Evolutionary conservation across 2,888 invertebrate genomes (phyloP), one percentile per base, ranked within the genome.

Genomic region (Yponomeuta sedellus): DNA sequence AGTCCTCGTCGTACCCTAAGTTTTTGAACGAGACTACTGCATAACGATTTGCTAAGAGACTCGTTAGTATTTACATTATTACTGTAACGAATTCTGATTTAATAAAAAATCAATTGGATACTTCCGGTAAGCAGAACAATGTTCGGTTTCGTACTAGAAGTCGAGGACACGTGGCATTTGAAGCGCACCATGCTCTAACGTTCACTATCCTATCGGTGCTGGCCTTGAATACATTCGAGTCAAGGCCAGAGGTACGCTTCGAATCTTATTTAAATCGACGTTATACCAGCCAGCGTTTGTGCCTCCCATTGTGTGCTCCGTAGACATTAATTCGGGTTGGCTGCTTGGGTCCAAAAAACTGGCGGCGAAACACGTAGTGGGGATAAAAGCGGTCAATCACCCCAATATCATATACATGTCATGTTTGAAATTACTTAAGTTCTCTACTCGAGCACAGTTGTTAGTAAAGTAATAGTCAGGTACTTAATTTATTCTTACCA

Each of bases 241-340:
- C 88, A 89, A 89, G 89, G 88, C 82, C 83, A 77, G 69, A 67
- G 72, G 73, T 78, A 74, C 73, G 73, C 75, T 70, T 69, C 71
- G 75, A 72, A 73, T 77, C 75, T 77, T 77, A 76, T 75, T 69
- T 72, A 76, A 78, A 77, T 76, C 70, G 73, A 76, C 77, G 66
- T 62, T 65, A 66, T 57, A 44, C 40, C 52, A 62, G 74, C 73
- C 75, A 74, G 74, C 73, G 71, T 75, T 74, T 70, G 79, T 78
- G 77, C 78, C 80, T 82, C 78, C 79, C 75, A 83, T 86, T 87
- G 85, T 87, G 78, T 61, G 61, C 52, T 61, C 70, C 74, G 73
- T 78, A 78, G 80, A 84, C 83, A 83, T 82, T 81, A 79, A 75
- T 82, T 86, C 77, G 77, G 81, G 83, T 82, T 82, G 83, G 81